phyloP scores from a whole-genome alignment of 1,140 invertebrate species.

The Drosophila lacertosa region DNA sequence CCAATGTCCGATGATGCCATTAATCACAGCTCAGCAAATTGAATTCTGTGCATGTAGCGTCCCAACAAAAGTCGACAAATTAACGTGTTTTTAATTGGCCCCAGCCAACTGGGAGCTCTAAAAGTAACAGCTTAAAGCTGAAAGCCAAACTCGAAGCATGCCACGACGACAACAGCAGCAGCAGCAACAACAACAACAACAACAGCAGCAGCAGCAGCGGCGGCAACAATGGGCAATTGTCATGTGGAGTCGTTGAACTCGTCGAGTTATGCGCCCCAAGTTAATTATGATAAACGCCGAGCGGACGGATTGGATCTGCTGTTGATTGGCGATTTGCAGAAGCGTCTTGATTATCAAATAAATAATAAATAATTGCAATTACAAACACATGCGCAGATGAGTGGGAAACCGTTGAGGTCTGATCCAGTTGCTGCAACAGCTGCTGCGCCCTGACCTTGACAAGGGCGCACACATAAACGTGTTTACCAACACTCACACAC shows the following conservation, averaged over 20 bases:
- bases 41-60: slow-evolving; percentile 59
- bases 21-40: slow-evolving; percentile 75
- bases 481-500: slow-evolving; percentile 50
- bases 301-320: neutral
- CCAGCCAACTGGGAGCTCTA: slow-evolving; percentile 32
- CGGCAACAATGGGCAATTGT: slow-evolving; percentile 73
- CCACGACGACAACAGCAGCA: slow-evolving; percentile 31
- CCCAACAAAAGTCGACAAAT: slow-evolving; percentile 70
- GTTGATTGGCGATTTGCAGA: slow-evolving; percentile 10
- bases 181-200: slow-evolving; percentile 40
- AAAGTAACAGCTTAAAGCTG: slow-evolving; percentile 39
- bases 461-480: slow-evolving; percentile 68
- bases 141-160: slow-evolving; percentile 26
- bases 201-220: slow-evolving; percentile 4
- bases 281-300: slow-evolving; percentile 48
- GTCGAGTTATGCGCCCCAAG: slow-evolving; percentile 32
- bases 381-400: neutral
- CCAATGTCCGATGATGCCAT: slow-evolving; percentile 32
- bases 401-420: neutral
- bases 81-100: slow-evolving; percentile 76
- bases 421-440: slow-evolving; percentile 14
- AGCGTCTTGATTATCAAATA: neutral
- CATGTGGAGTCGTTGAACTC: slow-evolving; percentile 72
- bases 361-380: neutral
- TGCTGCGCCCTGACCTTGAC: slow-evolving; percentile 64